phyloP scores from a whole-genome alignment of 2,113 vertebrate genomes.

The Pelodiscus sinensis region DNA sequence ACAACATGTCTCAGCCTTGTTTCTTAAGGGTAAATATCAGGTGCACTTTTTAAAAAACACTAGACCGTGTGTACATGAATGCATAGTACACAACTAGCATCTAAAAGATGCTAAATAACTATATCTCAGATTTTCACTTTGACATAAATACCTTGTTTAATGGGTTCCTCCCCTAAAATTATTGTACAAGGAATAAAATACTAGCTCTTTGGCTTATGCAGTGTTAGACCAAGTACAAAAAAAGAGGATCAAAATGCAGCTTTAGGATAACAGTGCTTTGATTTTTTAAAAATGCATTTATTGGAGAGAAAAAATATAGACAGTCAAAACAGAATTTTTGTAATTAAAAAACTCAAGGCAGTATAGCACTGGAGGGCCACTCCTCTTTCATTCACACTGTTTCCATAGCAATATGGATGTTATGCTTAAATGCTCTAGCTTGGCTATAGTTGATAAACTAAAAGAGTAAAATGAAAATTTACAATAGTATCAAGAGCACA shows the following conservation, averaged over 20 bases:
- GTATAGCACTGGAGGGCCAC: slow-evolving; percentile 48
- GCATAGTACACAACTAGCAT: not conserved
- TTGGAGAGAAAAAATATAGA: not conserved
- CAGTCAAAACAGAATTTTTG: slow-evolving; percentile 51
- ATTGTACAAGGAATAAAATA: not conserved
- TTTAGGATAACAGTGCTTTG: not conserved
- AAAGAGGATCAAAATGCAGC: not conserved
- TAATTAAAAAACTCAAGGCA: slow-evolving; percentile 57
- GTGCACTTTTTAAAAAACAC: not conserved
- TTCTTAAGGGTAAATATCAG: not conserved
- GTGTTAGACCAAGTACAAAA: not conserved
- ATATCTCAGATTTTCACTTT: not conserved
- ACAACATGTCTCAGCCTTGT: not conserved
- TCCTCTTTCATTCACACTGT: slow-evolving; percentile 66
- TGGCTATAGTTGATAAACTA: slow-evolving; percentile 62
- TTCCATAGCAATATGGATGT: slow-evolving; percentile 69
- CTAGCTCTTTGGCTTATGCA: not conserved
- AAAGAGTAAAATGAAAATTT: slow-evolving; percentile 65
- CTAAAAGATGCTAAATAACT: not conserved
- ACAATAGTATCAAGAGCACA: slow-evolving; percentile 25
- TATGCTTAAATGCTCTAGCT: slow-evolving; percentile 63
- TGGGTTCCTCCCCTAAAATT: not conserved
- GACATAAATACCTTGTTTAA: not conserved
- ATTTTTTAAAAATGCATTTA: not conserved
- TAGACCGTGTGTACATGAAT: not conserved